Evolutionary conservation across 92 coral and sea anemone species (phyloP), one percentile per base, ranked within the genome.

Genomic region (Porites cylindrica): DNA sequence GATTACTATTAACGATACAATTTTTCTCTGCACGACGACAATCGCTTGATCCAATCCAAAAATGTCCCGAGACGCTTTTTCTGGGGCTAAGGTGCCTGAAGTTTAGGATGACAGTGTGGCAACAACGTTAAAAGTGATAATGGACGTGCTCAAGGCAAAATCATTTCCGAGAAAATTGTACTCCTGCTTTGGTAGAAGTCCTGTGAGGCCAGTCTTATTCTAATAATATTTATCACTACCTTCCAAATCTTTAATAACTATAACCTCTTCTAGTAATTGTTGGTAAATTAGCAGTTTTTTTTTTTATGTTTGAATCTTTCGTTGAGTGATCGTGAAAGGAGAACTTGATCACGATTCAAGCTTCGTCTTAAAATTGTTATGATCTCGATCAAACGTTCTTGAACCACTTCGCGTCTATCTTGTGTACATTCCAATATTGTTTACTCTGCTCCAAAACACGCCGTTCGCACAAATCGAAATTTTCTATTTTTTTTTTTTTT

Each of bases 101-200:
- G 74, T 79, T 16, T 88, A 82, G 14, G 96, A 95, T 70, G 96
- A 95, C 56, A 95, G 98, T 66, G 75, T 92, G 4, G 91, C 95
- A 73, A 92, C 98, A 13, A 95, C 98, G 56, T 61, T 95, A 54
- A 87, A 90, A 72, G 98, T 95, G 23, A 95, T 95, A 10, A 95
- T 95, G 98, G 98, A 95, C 63, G 98, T 95, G 16, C 68, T 95
- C 80, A 95, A 95, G 95, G 98, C 92, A 82, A 60, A 74, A 2
- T 16, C 50, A 26, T 50, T 13, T 70, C 56, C 9, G 58, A 72
- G 76, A 72, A 29, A 32, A 23, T 51, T 64, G 43, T 1, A 68
- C 23, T 21, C n/a, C n/a, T n/a, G n/a, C n/a, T n/a, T n/a, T n/a
- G n/a, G n/a, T n/a, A n/a, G n/a, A n/a, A n/a, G n/a, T n/a, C n/a